Evolutionary conservation across 2,888 invertebrate genomes (phyloP), one percentile per base, ranked within the genome.

Genomic region (Philhelius pedissequus): DNA sequence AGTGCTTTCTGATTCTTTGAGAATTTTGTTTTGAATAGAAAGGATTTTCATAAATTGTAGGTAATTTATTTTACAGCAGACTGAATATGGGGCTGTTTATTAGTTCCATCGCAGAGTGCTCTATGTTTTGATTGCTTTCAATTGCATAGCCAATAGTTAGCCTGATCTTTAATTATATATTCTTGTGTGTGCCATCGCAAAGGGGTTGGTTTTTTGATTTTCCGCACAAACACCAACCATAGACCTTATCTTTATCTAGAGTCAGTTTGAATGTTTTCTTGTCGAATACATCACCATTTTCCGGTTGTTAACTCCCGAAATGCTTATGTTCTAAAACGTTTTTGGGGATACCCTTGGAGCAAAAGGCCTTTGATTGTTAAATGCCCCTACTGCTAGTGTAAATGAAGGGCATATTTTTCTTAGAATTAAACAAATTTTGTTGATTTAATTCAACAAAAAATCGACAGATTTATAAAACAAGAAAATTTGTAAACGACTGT

Each of bases 61-160:
- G n/a, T n/a, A n/a, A 68, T 74, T 88, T 88, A 91, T 89, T 89
- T 92, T 15, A 92, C 89, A 50, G 93, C 92, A 13, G 94, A 92
- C 89, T 95, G 95, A 64, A 97, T 93, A 48, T 94, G 94, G 81
- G 94, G 93, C 68, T 93, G 92, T 89, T 96, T 96, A 91, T 99
- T 99, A 9, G 97, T 95, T 9, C 99, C 99, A 92, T 99, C 99
- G 92, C 99, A 99, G 91, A 98, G 99, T 1, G 99, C 99, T 86
- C 97, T 93, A 87, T 97, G 96, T 60, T 94, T 94, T 0, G 98
- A 97, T 90, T 98, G 98, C 91, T 99, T 99, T 90, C 99, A 99
- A 90, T 97, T 97, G 90, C 99, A 99, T n/a, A 99, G 92, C 96
- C 97, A 98, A 90, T 98, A 98, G 18, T 97, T 96, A 95, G 93